Evolutionary conservation across 2,113 vertebrate genomes (phyloP).

Genomic region (Zingel zingel): DNA sequence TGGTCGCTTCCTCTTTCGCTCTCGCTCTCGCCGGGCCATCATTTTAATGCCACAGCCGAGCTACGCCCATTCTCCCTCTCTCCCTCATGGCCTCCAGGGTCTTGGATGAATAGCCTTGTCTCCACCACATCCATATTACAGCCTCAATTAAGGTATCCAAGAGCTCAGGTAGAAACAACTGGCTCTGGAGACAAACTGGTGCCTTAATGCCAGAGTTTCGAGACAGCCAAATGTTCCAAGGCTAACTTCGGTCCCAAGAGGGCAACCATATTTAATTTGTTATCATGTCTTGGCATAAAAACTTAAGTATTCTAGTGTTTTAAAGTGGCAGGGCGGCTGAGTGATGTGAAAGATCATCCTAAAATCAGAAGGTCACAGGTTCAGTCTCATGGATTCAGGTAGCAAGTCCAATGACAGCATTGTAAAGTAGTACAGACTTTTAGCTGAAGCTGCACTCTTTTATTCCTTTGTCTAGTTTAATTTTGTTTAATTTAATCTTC

Average conservation of each 20-base stretch:
- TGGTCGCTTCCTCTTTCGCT: slow-evolving; percentile 50
- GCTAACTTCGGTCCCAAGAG: slow-evolving; percentile 34
- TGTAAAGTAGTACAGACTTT: not conserved
- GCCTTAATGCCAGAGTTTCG: slow-evolving; percentile 34
- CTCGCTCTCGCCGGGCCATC: slow-evolving; percentile 44
- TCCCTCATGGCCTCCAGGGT: slow-evolving; percentile 65
- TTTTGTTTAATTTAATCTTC: not conserved
- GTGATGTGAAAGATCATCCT: slow-evolving; percentile 8
- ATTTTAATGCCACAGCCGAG: slow-evolving; percentile 64
- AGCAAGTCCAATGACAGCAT: not conserved
- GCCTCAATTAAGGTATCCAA: slow-evolving; percentile 79
- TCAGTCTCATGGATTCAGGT: slow-evolving; percentile 27
- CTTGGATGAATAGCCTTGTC: slow-evolving; percentile 81
- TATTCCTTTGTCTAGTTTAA: not conserved
- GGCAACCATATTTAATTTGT: slow-evolving; percentile 25
- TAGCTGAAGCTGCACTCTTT: not conserved
- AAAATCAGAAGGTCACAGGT: slow-evolving; percentile 6
- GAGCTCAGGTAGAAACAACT: slow-evolving; percentile 57
- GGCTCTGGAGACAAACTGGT: slow-evolving; percentile 45
- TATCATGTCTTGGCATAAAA: slow-evolving; percentile 10
- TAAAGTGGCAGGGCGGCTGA: not conserved
- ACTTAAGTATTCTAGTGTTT: not conserved
- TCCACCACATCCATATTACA: slow-evolving; percentile 77
- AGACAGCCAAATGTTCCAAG: slow-evolving; percentile 43
- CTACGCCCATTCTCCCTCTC: slow-evolving; percentile 59